These are phyloP conservation scores for Alcedo quadribrachys DNA, from an alignment of 2,797 vertebrate species.

Conservation along the genomic window DNA sequence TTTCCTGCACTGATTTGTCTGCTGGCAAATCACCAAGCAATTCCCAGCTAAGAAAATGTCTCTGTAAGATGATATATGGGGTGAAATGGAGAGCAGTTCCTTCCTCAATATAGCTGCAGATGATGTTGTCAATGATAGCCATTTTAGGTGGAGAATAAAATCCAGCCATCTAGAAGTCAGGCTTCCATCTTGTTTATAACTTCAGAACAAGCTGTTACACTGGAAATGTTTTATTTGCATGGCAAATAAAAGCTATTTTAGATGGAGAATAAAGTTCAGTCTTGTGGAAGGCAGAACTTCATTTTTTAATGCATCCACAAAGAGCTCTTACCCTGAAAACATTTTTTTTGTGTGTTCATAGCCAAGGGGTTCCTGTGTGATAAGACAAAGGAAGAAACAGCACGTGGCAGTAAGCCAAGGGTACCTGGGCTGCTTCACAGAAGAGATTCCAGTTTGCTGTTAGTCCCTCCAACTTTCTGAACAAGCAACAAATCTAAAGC, in stretches of 20 bases:
- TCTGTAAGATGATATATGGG: neutral
- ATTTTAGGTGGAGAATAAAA: conserved; percentile 30
- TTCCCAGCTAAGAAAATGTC: conserved; percentile 58
- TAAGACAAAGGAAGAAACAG: neutral
- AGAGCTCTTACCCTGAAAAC: neutral
- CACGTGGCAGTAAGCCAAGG: rapidly evolving
- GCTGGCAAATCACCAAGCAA: conserved; percentile 66
- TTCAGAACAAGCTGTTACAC: neutral
- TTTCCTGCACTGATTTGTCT: conserved; percentile 51
- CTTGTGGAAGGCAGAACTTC: neutral
- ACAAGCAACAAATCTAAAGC: neutral
- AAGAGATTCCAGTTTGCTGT: neutral
- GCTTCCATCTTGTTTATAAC: neutral
- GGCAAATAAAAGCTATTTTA: neutral
- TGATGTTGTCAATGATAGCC: conserved; percentile 27
- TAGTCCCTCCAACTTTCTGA: neutral
- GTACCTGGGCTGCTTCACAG: neutral
- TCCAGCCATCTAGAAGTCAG: conserved; percentile 12
- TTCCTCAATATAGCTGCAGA: conserved; percentile 38
- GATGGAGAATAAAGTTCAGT: neutral
- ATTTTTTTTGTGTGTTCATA: neutral
- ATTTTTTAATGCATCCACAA: neutral
- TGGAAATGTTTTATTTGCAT: neutral
- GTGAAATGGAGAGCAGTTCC: conserved; percentile 41
- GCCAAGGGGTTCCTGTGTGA: neutral